These are phyloP conservation scores for Dinomys branickii DNA, from an alignment of 2,113 vertebrate genomes.

Conservation along the genomic window DNA sequence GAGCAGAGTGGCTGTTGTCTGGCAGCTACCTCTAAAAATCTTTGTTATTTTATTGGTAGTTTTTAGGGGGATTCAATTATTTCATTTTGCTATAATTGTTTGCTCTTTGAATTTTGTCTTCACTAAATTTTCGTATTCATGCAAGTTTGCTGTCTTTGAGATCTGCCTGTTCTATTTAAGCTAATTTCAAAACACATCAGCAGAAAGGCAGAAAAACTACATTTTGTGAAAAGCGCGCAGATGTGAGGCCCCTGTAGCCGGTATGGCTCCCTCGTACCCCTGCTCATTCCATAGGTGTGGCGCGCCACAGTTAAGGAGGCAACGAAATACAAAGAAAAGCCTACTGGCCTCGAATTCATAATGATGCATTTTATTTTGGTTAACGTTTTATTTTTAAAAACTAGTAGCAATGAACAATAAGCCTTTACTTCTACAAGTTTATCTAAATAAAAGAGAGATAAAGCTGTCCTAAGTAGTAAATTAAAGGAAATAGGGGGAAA, in stretches of 20 bases:
- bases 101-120: no score
- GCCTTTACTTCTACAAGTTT: conserved; percentile 73
- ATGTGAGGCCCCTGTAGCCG: conserved; percentile 46
- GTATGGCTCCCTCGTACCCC: conserved; percentile 37
- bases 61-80: no score
- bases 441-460: conserved; percentile 85
- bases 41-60: no score
- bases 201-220: no score
- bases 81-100: no score
- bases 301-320: neutral
- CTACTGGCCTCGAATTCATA: neutral
- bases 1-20: no score
- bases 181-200: no score
- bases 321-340: neutral
- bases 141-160: no score
- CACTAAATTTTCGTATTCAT: no score
- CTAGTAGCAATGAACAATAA: neutral
- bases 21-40: no score
- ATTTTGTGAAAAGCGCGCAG: no score
- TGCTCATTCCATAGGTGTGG: conserved; percentile 24
- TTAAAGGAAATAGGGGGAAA: conserved; percentile 47
- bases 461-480: conserved; percentile 81
- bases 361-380: conserved; percentile 60
- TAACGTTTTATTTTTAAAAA: neutral
- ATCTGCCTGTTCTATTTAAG: no score